Conservation (phyloP, 2,113 vertebrate species). For the Rutilus rutilus region DNA sequence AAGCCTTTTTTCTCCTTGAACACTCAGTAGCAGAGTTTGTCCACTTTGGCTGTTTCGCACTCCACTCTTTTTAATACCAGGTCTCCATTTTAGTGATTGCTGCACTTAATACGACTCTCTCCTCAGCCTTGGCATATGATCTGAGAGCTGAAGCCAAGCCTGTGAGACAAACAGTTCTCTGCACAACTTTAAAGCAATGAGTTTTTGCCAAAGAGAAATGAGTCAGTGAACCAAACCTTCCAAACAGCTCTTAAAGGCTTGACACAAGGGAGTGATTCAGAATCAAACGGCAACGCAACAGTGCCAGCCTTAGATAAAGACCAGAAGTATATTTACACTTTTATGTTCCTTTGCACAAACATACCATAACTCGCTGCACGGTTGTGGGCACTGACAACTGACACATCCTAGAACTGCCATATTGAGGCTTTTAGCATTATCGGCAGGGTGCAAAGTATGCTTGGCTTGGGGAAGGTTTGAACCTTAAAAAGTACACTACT, state of each 20-base stretch:
- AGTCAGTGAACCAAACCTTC: conserved; percentile 18
- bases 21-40: background rate
- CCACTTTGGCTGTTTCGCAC: background rate
- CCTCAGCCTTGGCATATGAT: conserved; percentile 35
- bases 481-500: background rate
- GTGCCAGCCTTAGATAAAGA: conserved; percentile 35
- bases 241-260: conserved; percentile 10
- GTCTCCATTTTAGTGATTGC: conserved; percentile 5
- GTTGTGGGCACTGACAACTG: conserved; percentile 18
- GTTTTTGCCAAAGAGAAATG: conserved; percentile 42
- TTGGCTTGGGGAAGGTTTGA: background rate
- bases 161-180: conserved; percentile 31
- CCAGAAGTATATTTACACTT: conserved; percentile 29
- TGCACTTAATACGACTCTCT: background rate
- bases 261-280: conserved; percentile 22
- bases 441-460: background rate
- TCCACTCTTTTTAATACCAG: background rate
- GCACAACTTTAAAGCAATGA: conserved; percentile 9
- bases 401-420: background rate
- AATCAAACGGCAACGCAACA: conserved; percentile 22
- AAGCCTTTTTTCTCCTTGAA: background rate
- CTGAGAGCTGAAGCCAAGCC: conserved; percentile 31
- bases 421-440: background rate
- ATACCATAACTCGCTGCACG: background rate
- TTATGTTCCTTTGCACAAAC: conserved; percentile 31